Base-by-base conservation (phyloP, 2,113 vertebrate species). In the Kryptolebias marmoratus region DNA sequence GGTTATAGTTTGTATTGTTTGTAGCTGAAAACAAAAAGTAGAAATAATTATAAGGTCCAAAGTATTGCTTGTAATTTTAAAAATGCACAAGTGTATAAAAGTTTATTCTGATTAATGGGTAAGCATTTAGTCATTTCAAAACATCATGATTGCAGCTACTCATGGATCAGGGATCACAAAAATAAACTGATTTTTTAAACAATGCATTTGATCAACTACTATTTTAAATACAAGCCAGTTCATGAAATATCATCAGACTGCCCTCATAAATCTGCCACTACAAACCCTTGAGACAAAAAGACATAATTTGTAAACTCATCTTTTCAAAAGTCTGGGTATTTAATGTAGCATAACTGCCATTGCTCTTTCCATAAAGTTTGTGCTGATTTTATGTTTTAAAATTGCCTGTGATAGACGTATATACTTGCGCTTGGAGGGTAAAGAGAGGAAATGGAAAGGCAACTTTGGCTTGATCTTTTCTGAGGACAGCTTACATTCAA, bases 401-500 rank as follows among this genome's bases (percentile, higher is more conserved):
- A 75, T 36, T 56, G 52, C 11, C n/a, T 32, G 53, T 65, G 49
- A 79, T 67, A 48, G 75, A 64, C 68, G 79, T 55, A 68, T 68
- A 59, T 28, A 49, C 15, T 54, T 45, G n/a, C 27, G 75, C 63
- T 62, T 67, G 14, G 62, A 54, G 66, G 62, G 75, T 73, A 68
- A 79, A 87, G 66, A 77, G 48, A 77, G 70, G 80, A 82, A 83
- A 84, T 70, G 66, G 49, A 77, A 73, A 73, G 53, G 64, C 62
- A 75, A 81, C 61, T 72, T 73, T 84, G 79, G 54, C 74, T 71
- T 68, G 81, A 82, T 77, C 74, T 81, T 78, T 78, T 78, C 70
- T 69, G 42, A 71, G 71, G 76, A 74, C 67, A 81, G 81, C 75
- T 78, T 76, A 83, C 71, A 88, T 85, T 87, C 84, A 83, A 68